phyloP scores from a whole-genome alignment of 2,113 vertebrate species.

The Indri indri region DNA sequence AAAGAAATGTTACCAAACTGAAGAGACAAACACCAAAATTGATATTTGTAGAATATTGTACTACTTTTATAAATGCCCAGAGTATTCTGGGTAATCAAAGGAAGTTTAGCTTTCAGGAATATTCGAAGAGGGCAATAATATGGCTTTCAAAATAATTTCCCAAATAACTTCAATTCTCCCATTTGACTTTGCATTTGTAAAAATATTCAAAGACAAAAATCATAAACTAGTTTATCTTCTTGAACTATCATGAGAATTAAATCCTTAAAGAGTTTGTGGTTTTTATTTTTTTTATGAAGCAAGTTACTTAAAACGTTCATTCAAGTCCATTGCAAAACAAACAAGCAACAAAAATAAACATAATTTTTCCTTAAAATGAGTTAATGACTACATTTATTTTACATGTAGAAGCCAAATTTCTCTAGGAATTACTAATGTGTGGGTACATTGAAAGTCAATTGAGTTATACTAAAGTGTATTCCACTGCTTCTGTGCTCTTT shows the following conservation, averaged over 20 bases:
- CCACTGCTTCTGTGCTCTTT: not conserved
- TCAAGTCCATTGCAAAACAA: not conserved
- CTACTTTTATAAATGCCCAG: not conserved
- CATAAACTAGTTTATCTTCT: no score
- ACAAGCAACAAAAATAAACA: not conserved
- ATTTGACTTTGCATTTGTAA: not conserved
- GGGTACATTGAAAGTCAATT: not conserved
- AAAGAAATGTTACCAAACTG: not conserved
- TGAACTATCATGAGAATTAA: not conserved
- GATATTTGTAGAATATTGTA: not conserved
- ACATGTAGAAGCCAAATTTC: fast-evolving
- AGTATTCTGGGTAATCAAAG: not conserved
- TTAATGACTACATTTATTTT: not conserved
- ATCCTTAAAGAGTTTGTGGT: not conserved
- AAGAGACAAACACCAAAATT: not conserved
- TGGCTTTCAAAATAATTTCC: not conserved
- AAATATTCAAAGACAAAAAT: not conserved
- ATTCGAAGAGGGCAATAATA: not conserved
- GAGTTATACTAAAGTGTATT: not conserved
- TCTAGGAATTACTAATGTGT: not conserved
- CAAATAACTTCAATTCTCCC: not conserved
- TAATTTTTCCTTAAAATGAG: not conserved
- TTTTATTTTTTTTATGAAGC: not conserved
- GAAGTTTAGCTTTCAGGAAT: not conserved
- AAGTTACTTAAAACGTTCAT: not conserved